phyloP scores from a whole-genome alignment of 2,113 vertebrate genomes.

The Hirundichthys speculiger region DNA sequence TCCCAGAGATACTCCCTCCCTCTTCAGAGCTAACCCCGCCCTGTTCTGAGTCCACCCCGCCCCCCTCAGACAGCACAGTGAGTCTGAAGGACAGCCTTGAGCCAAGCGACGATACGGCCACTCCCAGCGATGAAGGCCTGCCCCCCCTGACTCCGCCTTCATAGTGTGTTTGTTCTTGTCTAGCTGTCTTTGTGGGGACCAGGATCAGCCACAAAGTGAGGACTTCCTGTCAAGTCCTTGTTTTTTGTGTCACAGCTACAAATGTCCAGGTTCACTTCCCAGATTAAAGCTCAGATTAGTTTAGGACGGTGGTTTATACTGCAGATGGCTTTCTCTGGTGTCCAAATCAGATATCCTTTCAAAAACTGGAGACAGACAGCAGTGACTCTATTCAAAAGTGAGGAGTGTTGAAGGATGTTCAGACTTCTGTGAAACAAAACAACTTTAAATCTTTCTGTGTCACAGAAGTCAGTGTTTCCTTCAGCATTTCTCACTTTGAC shows the following conservation, averaged over 20 bases:
- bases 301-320: not conserved
- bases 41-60: constrained; percentile 58
- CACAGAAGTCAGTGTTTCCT: not conserved
- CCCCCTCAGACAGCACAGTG: constrained; percentile 78
- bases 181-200: constrained; percentile 52
- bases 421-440: too few relatives aligned
- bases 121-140: constrained; percentile 77
- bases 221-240: too few relatives aligned
- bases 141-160: constrained; percentile 73
- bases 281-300: not conserved
- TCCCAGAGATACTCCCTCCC: constrained; percentile 36
- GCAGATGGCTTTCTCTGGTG: constrained; percentile 1
- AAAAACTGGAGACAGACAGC: not conserved
- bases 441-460: not conserved
- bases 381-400: too few relatives aligned
- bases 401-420: too few relatives aligned
- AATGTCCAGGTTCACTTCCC: constrained; percentile 1
- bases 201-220: too few relatives aligned
- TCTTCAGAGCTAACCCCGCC: constrained; percentile 56
- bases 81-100: constrained; percentile 83
- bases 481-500: too few relatives aligned
- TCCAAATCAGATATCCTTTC: not conserved
- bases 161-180: constrained; percentile 41
- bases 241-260: too few relatives aligned
- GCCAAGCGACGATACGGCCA: constrained; percentile 78